Conservation (phyloP, 2,797 vertebrate genomes). For the Argyrosomus regius region DNA sequence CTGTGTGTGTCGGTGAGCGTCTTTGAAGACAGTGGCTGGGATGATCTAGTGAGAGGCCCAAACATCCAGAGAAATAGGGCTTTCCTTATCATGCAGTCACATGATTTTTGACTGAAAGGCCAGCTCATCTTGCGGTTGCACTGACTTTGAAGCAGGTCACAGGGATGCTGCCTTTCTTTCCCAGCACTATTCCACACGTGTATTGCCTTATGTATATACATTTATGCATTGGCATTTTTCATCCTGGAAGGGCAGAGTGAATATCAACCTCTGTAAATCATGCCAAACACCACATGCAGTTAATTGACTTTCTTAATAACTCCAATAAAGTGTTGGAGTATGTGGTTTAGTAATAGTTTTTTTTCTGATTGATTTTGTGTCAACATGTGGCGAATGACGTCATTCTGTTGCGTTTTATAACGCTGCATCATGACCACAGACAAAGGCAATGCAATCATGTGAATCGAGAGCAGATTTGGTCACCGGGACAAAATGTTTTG, state of each 20-base stretch:
- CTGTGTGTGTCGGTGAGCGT: not conserved
- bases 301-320: not conserved
- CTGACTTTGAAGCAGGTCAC: slow-evolving; percentile 48
- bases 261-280: not conserved
- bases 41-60: slow-evolving; percentile 32
- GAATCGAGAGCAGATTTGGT: not conserved
- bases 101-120: slow-evolving; percentile 49
- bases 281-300: not conserved
- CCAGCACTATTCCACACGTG: slow-evolving; percentile 9
- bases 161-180: slow-evolving; percentile 3
- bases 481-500: slow-evolving; percentile 1
- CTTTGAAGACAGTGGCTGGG: slow-evolving; percentile 40
- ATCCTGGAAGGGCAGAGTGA: not conserved
- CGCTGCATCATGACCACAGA: not conserved
- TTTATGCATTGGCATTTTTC: slow-evolving; percentile 26
- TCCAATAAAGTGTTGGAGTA: not conserved
- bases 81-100: slow-evolving; percentile 53
- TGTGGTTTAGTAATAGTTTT: not conserved
- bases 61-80: slow-evolving; percentile 47
- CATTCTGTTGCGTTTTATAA: not conserved
- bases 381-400: not conserved
- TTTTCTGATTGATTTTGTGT: not conserved
- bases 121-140: slow-evolving; percentile 20
- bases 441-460: not conserved
- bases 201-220: slow-evolving; percentile 8